Conservation (phyloP, 2,113 vertebrate genomes). For the Seriola quinqueradiata region DNA sequence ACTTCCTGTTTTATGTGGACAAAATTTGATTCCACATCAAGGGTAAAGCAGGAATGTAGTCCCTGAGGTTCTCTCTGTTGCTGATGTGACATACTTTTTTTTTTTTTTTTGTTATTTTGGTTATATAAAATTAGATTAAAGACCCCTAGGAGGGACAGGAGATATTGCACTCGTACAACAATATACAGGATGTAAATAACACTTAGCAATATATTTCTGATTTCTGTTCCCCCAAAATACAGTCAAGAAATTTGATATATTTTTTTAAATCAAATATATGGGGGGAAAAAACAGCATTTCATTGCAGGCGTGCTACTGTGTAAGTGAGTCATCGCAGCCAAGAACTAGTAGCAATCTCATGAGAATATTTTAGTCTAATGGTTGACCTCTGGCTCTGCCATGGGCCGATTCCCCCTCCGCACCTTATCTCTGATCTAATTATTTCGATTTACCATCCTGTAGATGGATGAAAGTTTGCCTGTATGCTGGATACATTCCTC, state of each 20-base stretch:
- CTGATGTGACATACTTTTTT: conserved; percentile 16
- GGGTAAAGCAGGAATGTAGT: conserved; percentile 25
- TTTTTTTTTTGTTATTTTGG: not conserved
- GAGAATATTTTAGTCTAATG: conserved; percentile 1
- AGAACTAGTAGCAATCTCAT: not conserved
- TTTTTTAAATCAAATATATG: not conserved
- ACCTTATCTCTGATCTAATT: conserved; percentile 54
- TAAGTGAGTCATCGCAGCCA: conserved; percentile 1
- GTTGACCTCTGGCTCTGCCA: conserved; percentile 38
- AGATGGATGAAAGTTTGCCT: conserved; percentile 47
- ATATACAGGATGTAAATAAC: conserved; percentile 24
- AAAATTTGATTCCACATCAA: conserved; percentile 58
- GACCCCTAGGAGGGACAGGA: not conserved
- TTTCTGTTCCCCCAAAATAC: not conserved
- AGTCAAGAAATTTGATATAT: not conserved
- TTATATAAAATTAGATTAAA: conserved; percentile 23
- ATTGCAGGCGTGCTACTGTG: not conserved
- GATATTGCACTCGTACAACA: not conserved
- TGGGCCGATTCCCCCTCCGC: not conserved
- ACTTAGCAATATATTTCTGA: not conserved
- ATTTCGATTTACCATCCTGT: conserved; percentile 43
- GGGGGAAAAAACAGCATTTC: not conserved
- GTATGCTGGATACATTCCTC: conserved; percentile 4
- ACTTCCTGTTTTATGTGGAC: conserved; percentile 38
- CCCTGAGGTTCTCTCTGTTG: conserved; percentile 21